Evolutionary conservation across 1,140 invertebrate species (phyloP).

Genomic region (Portunus trituberculatus): DNA sequence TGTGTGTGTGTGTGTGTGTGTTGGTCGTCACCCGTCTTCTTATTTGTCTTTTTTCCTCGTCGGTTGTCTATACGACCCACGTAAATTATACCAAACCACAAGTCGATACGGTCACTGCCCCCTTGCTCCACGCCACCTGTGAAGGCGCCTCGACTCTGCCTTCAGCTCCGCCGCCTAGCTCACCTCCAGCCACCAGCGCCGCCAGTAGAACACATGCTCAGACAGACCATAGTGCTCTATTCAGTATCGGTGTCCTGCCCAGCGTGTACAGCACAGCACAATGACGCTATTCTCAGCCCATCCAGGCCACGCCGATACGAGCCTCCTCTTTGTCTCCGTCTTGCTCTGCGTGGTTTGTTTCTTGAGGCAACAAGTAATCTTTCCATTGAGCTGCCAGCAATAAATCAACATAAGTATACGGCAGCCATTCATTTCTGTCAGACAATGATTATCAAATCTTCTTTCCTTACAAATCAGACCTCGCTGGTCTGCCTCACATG

Average conservation of each 20-base stretch:
- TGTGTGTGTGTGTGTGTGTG: neutral
- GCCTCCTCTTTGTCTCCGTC: too few relatives aligned
- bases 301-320: too few relatives aligned
- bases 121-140: neutral
- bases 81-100: neutral
- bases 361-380: neutral
- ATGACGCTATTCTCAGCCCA: too few relatives aligned
- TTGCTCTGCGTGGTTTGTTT: neutral
- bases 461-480: neutral
- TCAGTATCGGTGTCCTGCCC: neutral
- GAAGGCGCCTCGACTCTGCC: neutral
- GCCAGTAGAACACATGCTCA: neutral
- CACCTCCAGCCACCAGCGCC: neutral
- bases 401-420: neutral
- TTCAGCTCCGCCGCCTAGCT: neutral
- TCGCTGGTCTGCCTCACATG: neutral
- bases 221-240: neutral
- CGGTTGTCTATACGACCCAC: neutral
- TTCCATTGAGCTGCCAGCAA: neutral
- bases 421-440: neutral
- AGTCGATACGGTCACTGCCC: neutral
- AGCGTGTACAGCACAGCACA: neutral
- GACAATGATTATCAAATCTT: neutral
- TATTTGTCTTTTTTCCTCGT: neutral
- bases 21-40: neutral